Conservation (phyloP, 2,113 vertebrate genomes). For the Blennius ocellaris region DNA sequence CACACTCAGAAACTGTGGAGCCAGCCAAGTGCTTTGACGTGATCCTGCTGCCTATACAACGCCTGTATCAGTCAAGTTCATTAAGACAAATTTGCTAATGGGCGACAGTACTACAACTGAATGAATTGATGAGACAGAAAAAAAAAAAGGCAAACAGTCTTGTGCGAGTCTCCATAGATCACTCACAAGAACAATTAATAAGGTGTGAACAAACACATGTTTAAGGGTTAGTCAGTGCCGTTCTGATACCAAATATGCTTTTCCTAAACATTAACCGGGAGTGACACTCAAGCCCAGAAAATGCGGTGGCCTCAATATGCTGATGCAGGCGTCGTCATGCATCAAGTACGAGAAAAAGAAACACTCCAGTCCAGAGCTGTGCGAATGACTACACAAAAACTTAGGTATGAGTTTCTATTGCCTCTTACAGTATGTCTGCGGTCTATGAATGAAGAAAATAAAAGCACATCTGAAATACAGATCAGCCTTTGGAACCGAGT, state of each 20-base stretch:
- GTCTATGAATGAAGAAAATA: constrained; percentile 34
- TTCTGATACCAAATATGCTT: constrained; percentile 50
- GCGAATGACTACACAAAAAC: constrained; percentile 32
- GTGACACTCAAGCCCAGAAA: constrained; percentile 51
- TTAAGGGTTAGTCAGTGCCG: constrained; percentile 53
- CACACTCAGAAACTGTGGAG: constrained; percentile 45
- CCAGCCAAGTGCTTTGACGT: constrained; percentile 64
- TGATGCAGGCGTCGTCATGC: constrained; percentile 21
- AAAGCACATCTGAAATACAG: constrained; percentile 64
- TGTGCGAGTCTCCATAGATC: constrained; percentile 50
- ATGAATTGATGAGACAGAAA: constrained; percentile 41
- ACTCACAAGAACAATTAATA: constrained; percentile 57
- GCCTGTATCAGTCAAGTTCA: constrained; percentile 64
- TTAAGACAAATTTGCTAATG: constrained; percentile 64
- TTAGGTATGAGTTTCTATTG: constrained; percentile 68
- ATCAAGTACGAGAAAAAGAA: constrained; percentile 1
- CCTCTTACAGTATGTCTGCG: constrained; percentile 66
- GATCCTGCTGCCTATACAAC: constrained; percentile 50
- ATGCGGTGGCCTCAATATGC: constrained; percentile 42
- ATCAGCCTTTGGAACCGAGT: constrained; percentile 58
- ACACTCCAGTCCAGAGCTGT: constrained; percentile 23
- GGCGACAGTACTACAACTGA: constrained; percentile 62
- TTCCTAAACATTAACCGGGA: constrained; percentile 42
- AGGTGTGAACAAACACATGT: constrained; percentile 47
- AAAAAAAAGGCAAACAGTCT: constrained; percentile 68